These are phyloP conservation scores for Nesospiza acunhae DNA, from an alignment of 2,113 vertebrate genomes.

Conservation along the genomic window DNA sequence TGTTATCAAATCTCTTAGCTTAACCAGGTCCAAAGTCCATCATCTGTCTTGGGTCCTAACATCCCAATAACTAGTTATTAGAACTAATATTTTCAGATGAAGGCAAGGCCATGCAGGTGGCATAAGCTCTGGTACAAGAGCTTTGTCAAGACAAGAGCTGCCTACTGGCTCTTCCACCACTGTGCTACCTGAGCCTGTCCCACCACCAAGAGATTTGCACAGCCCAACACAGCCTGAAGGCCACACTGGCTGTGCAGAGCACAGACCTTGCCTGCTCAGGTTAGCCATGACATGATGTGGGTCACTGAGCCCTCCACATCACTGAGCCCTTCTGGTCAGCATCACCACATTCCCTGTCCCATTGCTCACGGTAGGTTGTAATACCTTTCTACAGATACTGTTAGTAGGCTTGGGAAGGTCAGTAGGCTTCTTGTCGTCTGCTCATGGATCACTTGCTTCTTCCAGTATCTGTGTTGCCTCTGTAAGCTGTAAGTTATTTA, in stretches of 20 bases:
- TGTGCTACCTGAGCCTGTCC: rapidly evolving
- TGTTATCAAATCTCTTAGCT: background rate
- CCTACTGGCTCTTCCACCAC: background rate
- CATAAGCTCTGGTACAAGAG: background rate
- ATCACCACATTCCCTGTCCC: rapidly evolving
- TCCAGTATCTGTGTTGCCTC: background rate
- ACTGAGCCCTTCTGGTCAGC: background rate
- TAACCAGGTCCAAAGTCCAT: background rate
- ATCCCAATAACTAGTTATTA: background rate
- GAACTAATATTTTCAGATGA: background rate
- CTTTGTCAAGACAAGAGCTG: background rate
- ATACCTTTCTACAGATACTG: background rate
- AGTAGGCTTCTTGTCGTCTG: background rate
- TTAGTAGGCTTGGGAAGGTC: background rate
- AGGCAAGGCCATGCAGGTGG: background rate
- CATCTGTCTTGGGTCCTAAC: background rate
- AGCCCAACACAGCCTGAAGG: rapidly evolving
- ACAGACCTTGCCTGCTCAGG: background rate
- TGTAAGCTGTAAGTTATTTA: background rate
- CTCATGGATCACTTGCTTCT: background rate
- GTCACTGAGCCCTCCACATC: no score
- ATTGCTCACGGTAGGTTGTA: background rate
- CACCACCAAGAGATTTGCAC: no score
- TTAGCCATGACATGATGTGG: rapidly evolving
- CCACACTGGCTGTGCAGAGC: rapidly evolving